Base-by-base conservation (phyloP, 2,797 vertebrate genomes). In the Centroberyx gerrardi region DNA sequence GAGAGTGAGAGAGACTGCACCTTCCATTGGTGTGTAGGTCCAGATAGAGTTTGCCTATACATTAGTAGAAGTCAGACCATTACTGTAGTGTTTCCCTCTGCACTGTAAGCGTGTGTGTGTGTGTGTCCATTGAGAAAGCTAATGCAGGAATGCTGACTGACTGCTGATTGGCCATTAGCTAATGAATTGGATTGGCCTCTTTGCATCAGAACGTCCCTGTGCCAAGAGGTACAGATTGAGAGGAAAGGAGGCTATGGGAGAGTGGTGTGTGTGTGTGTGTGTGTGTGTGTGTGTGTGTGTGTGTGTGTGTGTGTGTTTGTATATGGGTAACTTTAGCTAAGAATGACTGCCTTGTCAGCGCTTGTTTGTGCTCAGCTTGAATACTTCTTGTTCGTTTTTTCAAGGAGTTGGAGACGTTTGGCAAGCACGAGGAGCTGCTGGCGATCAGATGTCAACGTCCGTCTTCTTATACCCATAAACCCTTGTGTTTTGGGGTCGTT, bases 111-210 rank as follows among this genome's bases (percentile, higher is more conserved):
- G 5, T 44, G 31, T 44, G 54, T 59, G 46, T 36, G 33, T 36
- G 54, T 59, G 48, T 44, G 63, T 62, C 49, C 71, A 63, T 54
- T 59, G 58, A 68, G 46, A 70, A 69, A 67, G 75, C 49, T 6
- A 52, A 33, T 13, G 55, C 17, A 33, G 15, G 14, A n/a, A 12
- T 36, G 55, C 73, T 51, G 73, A 80, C 77, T 28, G 51, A 44
- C 9, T 27, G 74, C 75, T 67, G 80, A 82, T 74, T 76, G 73
- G 68, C 78, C 70, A 63, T 69, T 51, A 74, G 68, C 72, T 84
- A 78, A 88, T 76, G 62, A 83, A 74, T 53, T 75, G 75, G 29
- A 53, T 64, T 51, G 54, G 18, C 7, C 62, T 31, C 58, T 55
- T 56, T 51, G 33, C 65, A 62, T 68, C 33, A 15, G 13, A 29